Base-by-base conservation (phyloP, 2,888 invertebrate species). In the Leptogaster cylindrica region DNA sequence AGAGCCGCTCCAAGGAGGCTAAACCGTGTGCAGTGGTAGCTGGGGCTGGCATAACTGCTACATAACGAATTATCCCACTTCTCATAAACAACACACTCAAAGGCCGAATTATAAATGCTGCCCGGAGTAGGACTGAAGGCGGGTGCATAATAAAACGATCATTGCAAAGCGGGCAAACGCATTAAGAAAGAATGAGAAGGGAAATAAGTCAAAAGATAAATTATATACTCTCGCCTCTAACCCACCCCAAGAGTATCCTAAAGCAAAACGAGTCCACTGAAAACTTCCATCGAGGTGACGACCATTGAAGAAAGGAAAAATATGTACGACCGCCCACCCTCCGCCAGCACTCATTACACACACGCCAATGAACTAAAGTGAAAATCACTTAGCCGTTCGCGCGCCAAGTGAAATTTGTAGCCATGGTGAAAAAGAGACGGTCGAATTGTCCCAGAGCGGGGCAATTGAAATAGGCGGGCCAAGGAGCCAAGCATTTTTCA, bases 351-450 rank as follows among this genome's bases (percentile, higher is more conserved):
- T 48, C 33, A 64, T 33, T 48, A 50, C 41, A 41, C 20, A 36
- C 18, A 65, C 65, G 52, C 65, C 65, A 52, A 41, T 65, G 65
- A 16, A 41, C 52, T 41, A 65, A 65, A 52, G 41, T 65, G 65
- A 52, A 65, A 65, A 65, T 65, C 65, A 65, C 65, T 65, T 65
- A 65, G 41, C 27, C n/a, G 44, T 16, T n/a, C 28, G 44, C 27
- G 41, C 18, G 20, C 39, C 39, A 65, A 65, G 50, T 65, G 61
- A 39, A 58, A 63, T 66, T 66, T 69, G 69, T 69, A 52, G 63
- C 66, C 69, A 66, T 69, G 66, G 69, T 64, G 65, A 68, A 61
- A 41, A 36, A 64, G 41, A 66, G 66, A 65, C 27, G 50, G 50
- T 20, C 33, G 48, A 28, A 28, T 48, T 36, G 10, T 65, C 48